phyloP scores from a whole-genome alignment of 2,888 invertebrate genomes.

The Dastarcus helophoroides region DNA sequence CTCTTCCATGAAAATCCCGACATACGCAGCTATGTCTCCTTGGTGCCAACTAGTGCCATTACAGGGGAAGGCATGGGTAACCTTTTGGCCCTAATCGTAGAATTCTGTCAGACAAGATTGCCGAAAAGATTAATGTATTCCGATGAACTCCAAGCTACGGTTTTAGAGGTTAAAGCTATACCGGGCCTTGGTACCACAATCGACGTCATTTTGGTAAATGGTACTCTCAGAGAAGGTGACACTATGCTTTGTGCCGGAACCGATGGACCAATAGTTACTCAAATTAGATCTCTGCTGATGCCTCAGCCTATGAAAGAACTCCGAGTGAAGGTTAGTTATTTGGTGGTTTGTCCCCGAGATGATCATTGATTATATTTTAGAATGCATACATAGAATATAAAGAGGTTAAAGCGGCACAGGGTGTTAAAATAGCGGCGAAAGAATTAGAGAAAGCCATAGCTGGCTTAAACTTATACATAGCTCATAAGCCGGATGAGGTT shows the following conservation, averaged over 20 bases:
- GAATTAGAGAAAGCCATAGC: slow-evolving; percentile 97
- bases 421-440: slow-evolving; percentile 96
- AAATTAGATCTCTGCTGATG: slow-evolving; percentile 92
- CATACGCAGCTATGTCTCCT: slow-evolving; percentile 80
- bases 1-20: slow-evolving; percentile 95
- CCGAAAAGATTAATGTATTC: slow-evolving; percentile 84
- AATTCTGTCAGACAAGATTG: slow-evolving; percentile 76
- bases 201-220: slow-evolving; percentile 97
- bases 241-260: slow-evolving; percentile 93
- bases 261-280: slow-evolving; percentile 96
- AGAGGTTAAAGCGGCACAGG: slow-evolving; percentile 91
- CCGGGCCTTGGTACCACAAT: slow-evolving; percentile 96
- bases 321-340: slow-evolving; percentile 68
- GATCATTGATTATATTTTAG: slow-evolving; percentile 34
- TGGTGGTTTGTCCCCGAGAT: neutral
- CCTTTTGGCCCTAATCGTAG: slow-evolving; percentile 83
- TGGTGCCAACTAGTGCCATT: slow-evolving; percentile 96
- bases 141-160: slow-evolving; percentile 81
- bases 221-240: slow-evolving; percentile 84
- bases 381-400: slow-evolving; percentile 91
- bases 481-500: slow-evolving; percentile 87
- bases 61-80: slow-evolving; percentile 96
- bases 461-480: slow-evolving; percentile 83
- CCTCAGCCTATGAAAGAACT: slow-evolving; percentile 97
- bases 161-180: slow-evolving; percentile 87